Evolutionary conservation across 2,113 vertebrate genomes (phyloP), one percentile per base, ranked within the genome.

Genomic region (Amphiprion ocellaris): DNA sequence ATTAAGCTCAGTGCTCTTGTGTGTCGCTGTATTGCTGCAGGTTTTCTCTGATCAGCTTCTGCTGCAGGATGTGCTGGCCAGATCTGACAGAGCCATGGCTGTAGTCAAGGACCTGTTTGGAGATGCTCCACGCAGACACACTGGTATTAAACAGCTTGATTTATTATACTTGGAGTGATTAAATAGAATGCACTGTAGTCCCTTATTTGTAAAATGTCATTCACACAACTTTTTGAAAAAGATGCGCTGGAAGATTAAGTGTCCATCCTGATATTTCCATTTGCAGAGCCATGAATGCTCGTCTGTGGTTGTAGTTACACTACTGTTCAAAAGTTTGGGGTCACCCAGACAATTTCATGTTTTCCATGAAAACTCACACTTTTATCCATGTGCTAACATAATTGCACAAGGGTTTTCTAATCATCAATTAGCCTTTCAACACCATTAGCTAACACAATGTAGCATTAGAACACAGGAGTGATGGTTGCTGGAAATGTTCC

Each of bases 31-130:
- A 0, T 72, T 79, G 52, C 58, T 93, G 71, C 89, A 99, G 97
- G 96, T 97, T 74, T 95, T 98, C 74, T 97, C 95, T 74, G 96
- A 97, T 79, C 95, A 97, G 85, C 95, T 96, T 88, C 94, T 93
- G 84, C 91, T 96, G 61, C 96, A 95, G 64, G 97, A 98, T 76
- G 96, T 95, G 1, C 83, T 97, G 84, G 92, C 96, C 61, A 90
- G 87, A 44, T 97, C 98, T 47, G 97, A 97, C 92, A 89, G 94
- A 89, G 93, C 95, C 69, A 85, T 97, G 92, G 94, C 96, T 82
- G 89, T 94, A 69, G 95, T 96, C 74, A 97, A 96, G 84, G 95
- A 94, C 81, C 85, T 96, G 10, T 94, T 97, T 93, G 95, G 93
- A 72, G 95, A 96, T 63, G 92, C 90, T 75, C 96, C 97, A 76